Evolutionary conservation across 2,113 vertebrate species (phyloP).

Genomic region (Ploceus nigricollis): DNA sequence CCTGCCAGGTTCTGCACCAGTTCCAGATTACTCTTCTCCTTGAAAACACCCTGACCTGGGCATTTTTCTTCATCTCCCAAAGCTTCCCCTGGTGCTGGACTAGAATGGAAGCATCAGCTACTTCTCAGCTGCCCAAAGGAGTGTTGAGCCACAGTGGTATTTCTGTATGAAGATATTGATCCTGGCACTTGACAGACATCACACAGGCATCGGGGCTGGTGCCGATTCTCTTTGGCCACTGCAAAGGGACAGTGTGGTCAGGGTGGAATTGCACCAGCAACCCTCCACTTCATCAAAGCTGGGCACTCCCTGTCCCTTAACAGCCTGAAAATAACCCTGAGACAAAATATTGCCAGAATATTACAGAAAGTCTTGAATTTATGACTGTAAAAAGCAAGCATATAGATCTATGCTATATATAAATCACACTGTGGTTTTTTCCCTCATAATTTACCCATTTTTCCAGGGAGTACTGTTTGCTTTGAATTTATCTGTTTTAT

Average conservation of each 20-base stretch:
- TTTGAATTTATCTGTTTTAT: neutral
- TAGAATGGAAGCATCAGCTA: neutral
- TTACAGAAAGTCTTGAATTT: neutral
- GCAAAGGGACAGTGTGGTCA: fast-evolving
- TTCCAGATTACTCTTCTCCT: neutral
- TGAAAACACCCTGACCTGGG: neutral
- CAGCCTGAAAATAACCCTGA: neutral
- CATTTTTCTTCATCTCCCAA: neutral
- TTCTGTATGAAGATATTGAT: neutral
- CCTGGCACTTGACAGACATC: neutral
- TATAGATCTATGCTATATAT: neutral
- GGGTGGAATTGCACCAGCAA: neutral
- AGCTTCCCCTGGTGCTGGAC: neutral
- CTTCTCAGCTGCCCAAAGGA: neutral
- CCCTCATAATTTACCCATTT: neutral
- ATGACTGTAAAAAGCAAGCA: neutral
- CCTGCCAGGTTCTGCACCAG: neutral
- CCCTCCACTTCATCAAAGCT: neutral
- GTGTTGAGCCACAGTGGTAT: neutral
- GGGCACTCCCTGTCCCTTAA: neutral
- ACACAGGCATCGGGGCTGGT: fast-evolving
- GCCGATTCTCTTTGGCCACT: neutral
- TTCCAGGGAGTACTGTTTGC: neutral
- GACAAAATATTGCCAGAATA: neutral
- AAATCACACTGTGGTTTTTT: fast-evolving